Evolutionary conservation across 2,888 invertebrate species (phyloP), one percentile per base, ranked within the genome.

Genomic region (Chesias legatella): DNA sequence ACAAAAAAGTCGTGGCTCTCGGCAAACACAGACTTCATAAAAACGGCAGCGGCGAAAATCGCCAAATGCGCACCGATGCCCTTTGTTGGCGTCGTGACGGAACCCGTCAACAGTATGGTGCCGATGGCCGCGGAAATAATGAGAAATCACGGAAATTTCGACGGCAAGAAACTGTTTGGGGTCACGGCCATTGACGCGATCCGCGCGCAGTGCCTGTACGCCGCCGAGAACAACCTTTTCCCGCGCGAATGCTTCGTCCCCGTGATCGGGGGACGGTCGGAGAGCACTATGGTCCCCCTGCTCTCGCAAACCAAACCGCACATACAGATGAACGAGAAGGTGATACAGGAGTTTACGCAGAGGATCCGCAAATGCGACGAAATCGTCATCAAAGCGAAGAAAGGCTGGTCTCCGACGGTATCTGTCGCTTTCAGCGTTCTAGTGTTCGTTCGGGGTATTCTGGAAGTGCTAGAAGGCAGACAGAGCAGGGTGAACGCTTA

Each of bases 241-340:
- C 92, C 94, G 0, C 82, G 90, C 48, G 85, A 90, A 48, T 92
- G 94, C 7, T 76, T 85, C 51, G 92, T 95, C 6, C 96, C 96
- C 0, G 93, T 96, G 0, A 85, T 92, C 33, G 95, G 96, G 21
- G 96, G 96, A 0, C 93, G 94, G 71, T 91, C 93, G 10, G 90
- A 92, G 7, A 89, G 90, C 47, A 95, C 95, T 1, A 92, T 93
- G 49, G 89, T 96, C 10, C 96, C 96, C 0, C 79, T 96, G 9
- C 88, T 95, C 41, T 95, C 95, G 1, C 92, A 93, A 63, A 89
- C 91, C 3, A 90, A 83, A 41, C 95, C 94, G 0, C 54, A 71
- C 5, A 76, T 85, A 24, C 62, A 79, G 7, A 86, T 74, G 51
- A 51, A 75, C 77, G 64, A 91, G 79, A 62, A 89, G 77, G 68